A percentile compares a stretch with the other conserved stretches of the same genome.
These are phyloP conservation scores for Phylloscopus trochilus DNA, from an alignment of 2,113 vertebrate species.

Conservation along the genomic window DNA sequence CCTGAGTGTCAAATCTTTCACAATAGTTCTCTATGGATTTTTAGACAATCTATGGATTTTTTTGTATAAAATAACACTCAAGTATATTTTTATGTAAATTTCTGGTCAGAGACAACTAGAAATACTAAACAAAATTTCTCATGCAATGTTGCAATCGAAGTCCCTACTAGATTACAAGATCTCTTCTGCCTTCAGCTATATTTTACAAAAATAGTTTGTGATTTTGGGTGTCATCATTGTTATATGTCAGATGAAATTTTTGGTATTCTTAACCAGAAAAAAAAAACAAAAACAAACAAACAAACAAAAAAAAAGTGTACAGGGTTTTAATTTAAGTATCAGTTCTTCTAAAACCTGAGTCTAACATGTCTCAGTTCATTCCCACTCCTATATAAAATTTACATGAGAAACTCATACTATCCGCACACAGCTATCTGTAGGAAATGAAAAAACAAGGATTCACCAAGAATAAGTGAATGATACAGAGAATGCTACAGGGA, in stretches of 20 bases:
- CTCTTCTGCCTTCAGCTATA: not conserved
- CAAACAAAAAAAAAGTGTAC: not conserved
- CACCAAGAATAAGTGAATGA: not conserved
- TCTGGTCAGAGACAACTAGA: not conserved
- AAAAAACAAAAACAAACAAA: not conserved
- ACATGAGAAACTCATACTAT: not conserved
- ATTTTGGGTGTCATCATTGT: not conserved
- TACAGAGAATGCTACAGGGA: not conserved
- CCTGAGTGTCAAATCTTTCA: not conserved
- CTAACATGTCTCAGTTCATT: not conserved
- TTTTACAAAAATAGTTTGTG: not conserved
- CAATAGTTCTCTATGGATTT: not conserved
- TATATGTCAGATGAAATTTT: not conserved
- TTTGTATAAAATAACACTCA: not conserved
- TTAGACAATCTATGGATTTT: not conserved
- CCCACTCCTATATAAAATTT: not conserved
- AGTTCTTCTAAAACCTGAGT: not conserved
- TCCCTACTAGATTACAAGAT: not conserved
- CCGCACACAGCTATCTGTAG: not conserved
- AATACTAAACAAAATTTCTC: not conserved
- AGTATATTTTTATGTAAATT: not conserved
- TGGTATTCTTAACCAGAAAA: not conserved
- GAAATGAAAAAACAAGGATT: not conserved
- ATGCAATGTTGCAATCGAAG: not conserved
- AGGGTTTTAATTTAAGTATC: not conserved